These are phyloP conservation scores for Cetonia aurata DNA, from an alignment of 2,888 invertebrate genomes.

Conservation along the genomic window DNA sequence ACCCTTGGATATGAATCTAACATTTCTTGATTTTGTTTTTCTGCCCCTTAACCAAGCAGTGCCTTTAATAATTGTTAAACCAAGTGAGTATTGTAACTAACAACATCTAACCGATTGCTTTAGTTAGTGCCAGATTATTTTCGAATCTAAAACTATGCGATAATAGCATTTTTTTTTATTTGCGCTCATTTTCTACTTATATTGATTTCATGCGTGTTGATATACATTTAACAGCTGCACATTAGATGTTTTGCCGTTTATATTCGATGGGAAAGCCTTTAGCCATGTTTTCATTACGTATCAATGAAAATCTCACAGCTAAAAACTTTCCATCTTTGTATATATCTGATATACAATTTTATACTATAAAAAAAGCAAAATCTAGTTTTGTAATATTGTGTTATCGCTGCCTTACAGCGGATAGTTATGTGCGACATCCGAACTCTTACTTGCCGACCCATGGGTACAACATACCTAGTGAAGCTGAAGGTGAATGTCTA, in stretches of 20 bases:
- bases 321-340: too few relatives aligned
- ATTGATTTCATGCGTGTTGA: background rate
- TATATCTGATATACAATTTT: background rate
- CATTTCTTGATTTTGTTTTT: constrained; percentile 50
- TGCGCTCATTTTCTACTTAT: background rate
- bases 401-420: constrained; percentile 59
- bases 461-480: constrained; percentile 76
- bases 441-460: constrained; percentile 83
- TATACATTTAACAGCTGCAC: constrained; percentile 14
- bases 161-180: constrained; percentile 1
- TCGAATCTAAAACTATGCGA: background rate
- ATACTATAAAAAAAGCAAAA: too few relatives aligned
- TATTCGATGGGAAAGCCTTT: background rate
- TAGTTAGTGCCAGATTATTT: constrained; percentile 25
- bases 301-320: too few relatives aligned
- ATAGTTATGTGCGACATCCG: constrained; percentile 84
- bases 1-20: constrained; percentile 25
- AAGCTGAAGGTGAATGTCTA: constrained; percentile 72
- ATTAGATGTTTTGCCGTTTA: background rate
- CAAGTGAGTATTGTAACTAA: constrained; percentile 64
- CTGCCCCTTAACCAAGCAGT: constrained; percentile 63
- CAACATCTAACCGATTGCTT: constrained; percentile 24
- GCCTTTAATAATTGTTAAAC: constrained; percentile 72
- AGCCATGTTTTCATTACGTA: background rate
- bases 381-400: too few relatives aligned